A percentile compares a stretch with the other conserved stretches of the same genome.
Conservation (phyloP, 1,140 invertebrate species). For the Bombus waltoni region DNA sequence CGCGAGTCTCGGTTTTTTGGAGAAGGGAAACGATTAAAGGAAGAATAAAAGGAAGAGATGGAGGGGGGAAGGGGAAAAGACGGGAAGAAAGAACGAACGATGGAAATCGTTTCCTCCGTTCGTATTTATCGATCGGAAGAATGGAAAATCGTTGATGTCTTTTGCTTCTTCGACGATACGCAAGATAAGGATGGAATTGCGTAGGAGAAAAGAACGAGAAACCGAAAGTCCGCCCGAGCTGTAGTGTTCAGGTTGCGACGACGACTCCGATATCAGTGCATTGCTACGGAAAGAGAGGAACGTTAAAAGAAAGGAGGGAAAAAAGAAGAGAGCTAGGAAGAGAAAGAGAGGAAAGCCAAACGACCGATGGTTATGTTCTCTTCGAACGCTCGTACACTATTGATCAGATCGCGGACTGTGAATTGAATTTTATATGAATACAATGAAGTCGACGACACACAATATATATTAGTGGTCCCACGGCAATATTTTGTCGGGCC, state of each 20-base stretch:
- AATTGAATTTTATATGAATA: conserved; percentile 71
- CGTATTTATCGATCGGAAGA: conserved; percentile 16
- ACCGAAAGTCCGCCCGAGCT: conserved; percentile 56
- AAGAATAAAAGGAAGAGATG: background rate
- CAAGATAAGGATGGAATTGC: background rate
- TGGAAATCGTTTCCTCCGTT: background rate
- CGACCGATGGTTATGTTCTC: conserved; percentile 3
- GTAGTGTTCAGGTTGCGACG: conserved; percentile 80
- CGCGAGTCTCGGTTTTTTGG: conserved; percentile 18
- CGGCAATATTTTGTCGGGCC: conserved; percentile 81
- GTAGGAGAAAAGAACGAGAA: background rate
- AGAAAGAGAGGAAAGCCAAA: background rate
- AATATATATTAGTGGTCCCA: conserved; percentile 79
- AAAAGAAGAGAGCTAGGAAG: background rate
- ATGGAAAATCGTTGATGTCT: conserved; percentile 10
- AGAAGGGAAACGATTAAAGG: background rate
- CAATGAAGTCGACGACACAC: conserved; percentile 71
- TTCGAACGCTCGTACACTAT: conserved; percentile 57
- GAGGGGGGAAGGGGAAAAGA: too few relatives aligned
- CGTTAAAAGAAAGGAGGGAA: background rate
- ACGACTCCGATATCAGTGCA: conserved; percentile 52
- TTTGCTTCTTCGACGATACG: background rate
- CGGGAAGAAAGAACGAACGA: too few relatives aligned
- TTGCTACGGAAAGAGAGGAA: background rate
- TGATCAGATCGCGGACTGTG: conserved; percentile 75